These are phyloP conservation scores for Syngnathus floridae DNA, from an alignment of 2,113 vertebrate species.

Conservation along the genomic window DNA sequence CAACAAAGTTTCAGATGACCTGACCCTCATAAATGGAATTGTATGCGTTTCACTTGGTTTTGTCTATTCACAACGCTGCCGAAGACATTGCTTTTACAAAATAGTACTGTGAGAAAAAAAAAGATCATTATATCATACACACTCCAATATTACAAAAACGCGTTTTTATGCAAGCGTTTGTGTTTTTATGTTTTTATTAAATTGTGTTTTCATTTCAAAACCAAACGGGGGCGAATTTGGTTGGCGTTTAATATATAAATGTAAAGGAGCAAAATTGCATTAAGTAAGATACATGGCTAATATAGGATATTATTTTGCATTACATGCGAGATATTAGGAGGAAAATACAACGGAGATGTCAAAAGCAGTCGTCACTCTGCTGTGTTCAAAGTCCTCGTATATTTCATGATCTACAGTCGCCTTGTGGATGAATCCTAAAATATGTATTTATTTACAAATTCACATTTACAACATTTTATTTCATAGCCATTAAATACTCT, in stretches of 20 bases:
- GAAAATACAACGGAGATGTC: conserved; percentile 24
- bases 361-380: conserved; percentile 36
- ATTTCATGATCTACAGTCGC: accelerated
- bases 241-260: background rate
- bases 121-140: background rate
- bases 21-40: conserved; percentile 50
- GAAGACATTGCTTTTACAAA: conserved; percentile 1
- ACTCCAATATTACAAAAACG: background rate
- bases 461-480: background rate
- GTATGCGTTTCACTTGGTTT: conserved; percentile 32
- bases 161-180: background rate
- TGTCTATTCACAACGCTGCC: conserved; percentile 35
- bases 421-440: background rate
- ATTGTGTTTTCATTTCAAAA: background rate
- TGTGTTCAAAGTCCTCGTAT: conserved; percentile 16
- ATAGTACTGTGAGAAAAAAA: background rate
- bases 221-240: background rate
- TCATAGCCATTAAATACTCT: background rate
- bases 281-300: background rate
- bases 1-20: conserved; percentile 31
- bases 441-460: background rate
- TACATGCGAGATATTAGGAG: conserved; percentile 28
- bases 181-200: background rate
- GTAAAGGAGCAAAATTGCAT: background rate
- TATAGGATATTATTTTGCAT: background rate